Evolutionary conservation across 2,113 vertebrate genomes (phyloP).

Genomic region (Emydocephalus ijimae): DNA sequence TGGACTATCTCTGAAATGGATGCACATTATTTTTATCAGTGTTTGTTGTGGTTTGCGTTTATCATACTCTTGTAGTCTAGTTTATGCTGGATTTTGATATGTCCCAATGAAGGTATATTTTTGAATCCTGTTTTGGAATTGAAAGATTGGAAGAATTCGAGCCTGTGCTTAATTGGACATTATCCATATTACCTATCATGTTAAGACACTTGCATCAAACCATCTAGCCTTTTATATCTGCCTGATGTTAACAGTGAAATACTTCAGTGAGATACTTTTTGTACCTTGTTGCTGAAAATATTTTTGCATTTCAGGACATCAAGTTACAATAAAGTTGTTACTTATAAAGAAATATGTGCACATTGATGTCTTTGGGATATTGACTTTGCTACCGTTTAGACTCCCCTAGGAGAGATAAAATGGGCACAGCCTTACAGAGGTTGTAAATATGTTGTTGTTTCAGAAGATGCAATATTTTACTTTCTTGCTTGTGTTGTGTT

Average conservation of each 20-base stretch:
- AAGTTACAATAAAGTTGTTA: slow-evolving; percentile 83
- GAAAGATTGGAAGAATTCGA: slow-evolving; percentile 65
- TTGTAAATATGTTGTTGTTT: neutral
- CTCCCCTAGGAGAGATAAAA: neutral
- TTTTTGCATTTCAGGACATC: slow-evolving; percentile 77
- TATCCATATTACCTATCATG: slow-evolving; percentile 62
- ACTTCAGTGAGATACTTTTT: slow-evolving; percentile 75
- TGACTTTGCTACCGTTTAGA: neutral
- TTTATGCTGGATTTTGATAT: slow-evolving; percentile 61
- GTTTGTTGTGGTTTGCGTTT: slow-evolving; percentile 62
- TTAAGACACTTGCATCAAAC: slow-evolving; percentile 68
- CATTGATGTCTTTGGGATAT: slow-evolving; percentile 42
- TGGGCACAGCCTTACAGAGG: neutral
- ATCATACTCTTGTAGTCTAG: slow-evolving; percentile 64
- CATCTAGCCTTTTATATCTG: slow-evolving; percentile 74
- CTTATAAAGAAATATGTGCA: slow-evolving; percentile 65
- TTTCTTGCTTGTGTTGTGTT: neutral
- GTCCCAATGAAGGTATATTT: slow-evolving; percentile 62
- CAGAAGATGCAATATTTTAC: neutral
- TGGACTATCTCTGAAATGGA: slow-evolving; percentile 69
- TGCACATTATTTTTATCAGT: slow-evolving; percentile 67
- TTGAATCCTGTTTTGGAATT: slow-evolving; percentile 69
- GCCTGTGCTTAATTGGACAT: slow-evolving; percentile 62
- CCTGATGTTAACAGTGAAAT: slow-evolving; percentile 75
- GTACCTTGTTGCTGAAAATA: slow-evolving; percentile 82